Base-by-base conservation (phyloP, 2,113 vertebrate genomes). In the Macrotis lagotis region DNA sequence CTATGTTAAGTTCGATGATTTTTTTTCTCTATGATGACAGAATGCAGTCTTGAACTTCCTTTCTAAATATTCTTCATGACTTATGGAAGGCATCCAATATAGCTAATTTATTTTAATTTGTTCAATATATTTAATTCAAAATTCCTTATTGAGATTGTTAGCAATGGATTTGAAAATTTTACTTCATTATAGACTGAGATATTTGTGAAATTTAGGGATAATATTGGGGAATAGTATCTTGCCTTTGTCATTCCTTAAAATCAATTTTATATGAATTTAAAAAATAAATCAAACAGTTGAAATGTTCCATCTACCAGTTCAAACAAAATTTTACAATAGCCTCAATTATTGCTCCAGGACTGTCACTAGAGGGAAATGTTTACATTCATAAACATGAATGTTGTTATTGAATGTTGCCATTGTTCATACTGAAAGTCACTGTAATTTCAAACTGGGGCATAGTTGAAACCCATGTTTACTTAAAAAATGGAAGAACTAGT, bases 341-440 rank as follows among this genome's bases (percentile, higher is more conserved):
- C 88, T 91, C 88, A 92, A 44, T 94, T 93, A 93, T 50, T 48
- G 8, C 89, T n/a, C 93, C 91, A 94, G 91, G 91, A 89, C 52
- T 92, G 4, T 59, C 95, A 51, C 91, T 89, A 52, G 94, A 90
- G 50, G 51, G 91, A 66, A 93, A 94, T 89, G 31, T 66, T 95
- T 97, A 93, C 53, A 92, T 94, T 95, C 94, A 88, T 66, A 96
- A 95, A 95, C 44, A 95, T 51, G 94, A 90, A 52, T 93, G 47
- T 93, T 93, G 3, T 95, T 83, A 92, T 51, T 91, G 89, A 94
- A 93, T 90, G 22, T 92, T 93, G 83, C 90, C 52, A 53, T 90
- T 92, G 50, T 91, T 94, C 95, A 93, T 94, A 50, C n/a, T 31
- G 93, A 95, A 95, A 93, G 53, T 88, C 92, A 91, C 52, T 66